Evolutionary conservation across 2,888 invertebrate genomes (phyloP).

Genomic region (Teleiodes luculella): DNA sequence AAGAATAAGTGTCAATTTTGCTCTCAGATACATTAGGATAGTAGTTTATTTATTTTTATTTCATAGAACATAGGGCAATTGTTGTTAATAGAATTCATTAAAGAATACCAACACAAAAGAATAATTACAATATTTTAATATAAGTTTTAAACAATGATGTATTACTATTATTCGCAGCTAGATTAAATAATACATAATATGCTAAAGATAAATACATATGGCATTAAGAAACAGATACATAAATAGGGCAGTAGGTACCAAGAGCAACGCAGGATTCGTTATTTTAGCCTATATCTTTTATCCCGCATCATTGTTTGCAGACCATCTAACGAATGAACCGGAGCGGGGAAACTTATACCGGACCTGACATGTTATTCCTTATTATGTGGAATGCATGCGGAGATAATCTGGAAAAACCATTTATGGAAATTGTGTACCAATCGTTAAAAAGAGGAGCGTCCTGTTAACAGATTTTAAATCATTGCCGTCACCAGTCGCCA

Average conservation of each 20-base stretch:
- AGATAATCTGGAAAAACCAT: conserved; percentile 71
- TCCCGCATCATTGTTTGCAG: conserved; percentile 49
- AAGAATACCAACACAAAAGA: no score
- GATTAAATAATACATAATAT: no score
- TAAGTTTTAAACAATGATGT: no score
- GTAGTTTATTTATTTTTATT: no score
- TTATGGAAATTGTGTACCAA: conserved; percentile 78
- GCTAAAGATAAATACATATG: conserved; percentile 15
- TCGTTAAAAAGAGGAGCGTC: conserved; percentile 77
- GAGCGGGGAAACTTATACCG: conserved; percentile 30
- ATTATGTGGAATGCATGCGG: conserved; percentile 59
- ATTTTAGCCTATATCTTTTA: conserved; percentile 51
- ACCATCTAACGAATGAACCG: conserved; percentile 27
- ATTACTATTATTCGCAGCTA: neutral
- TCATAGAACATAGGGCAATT: no score
- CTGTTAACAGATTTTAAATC: conserved; percentile 80
- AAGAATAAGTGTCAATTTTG: no score
- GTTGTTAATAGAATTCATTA: no score
- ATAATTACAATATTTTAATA: no score
- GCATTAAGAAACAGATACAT: conserved; percentile 55
- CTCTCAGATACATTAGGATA: no score
- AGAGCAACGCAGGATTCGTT: conserved; percentile 50
- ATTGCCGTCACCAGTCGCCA: conserved; percentile 73
- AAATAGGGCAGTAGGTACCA: conserved; percentile 51
- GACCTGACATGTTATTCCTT: conserved; percentile 51